Conservation (phyloP, 64 coral and sea anemone genomes). For the Montipora cactus region DNA sequence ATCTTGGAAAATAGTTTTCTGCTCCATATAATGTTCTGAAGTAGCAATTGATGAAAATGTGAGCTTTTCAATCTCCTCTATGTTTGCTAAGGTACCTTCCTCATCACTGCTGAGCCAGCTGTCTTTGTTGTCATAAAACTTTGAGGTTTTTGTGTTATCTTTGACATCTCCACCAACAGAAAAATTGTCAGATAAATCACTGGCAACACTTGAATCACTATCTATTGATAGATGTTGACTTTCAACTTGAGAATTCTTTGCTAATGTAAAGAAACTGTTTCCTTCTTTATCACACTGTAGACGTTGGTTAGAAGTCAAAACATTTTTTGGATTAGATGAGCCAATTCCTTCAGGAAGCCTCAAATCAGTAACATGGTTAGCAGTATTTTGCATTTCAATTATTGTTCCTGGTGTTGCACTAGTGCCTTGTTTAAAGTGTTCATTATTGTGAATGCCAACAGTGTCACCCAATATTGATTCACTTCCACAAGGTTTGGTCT, state of each 20-base stretch:
- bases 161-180: constrained; percentile 45
- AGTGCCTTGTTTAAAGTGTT: neutral
- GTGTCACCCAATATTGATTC: neutral
- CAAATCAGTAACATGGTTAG: neutral
- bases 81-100: constrained; percentile 1
- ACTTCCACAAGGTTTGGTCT: neutral
- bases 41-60: neutral
- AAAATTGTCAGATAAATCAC: constrained; percentile 38
- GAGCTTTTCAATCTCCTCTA: neutral
- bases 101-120: constrained; percentile 89
- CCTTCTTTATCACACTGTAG: neutral
- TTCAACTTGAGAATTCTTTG: neutral
- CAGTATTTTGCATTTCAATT: neutral
- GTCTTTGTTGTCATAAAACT: constrained; percentile 70
- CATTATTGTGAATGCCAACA: neutral
- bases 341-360: neutral
- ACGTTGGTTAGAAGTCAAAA: neutral
- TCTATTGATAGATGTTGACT: neutral
- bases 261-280: neutral
- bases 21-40: neutral
- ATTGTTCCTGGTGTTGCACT: neutral
- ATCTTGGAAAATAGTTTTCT: too few species aligned
- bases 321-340: neutral
- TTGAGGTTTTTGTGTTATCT: constrained; percentile 39
- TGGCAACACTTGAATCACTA: constrained; percentile 14